phyloP scores from a whole-genome alignment of 2,113 vertebrate genomes.

The Hemiprocne comata region DNA sequence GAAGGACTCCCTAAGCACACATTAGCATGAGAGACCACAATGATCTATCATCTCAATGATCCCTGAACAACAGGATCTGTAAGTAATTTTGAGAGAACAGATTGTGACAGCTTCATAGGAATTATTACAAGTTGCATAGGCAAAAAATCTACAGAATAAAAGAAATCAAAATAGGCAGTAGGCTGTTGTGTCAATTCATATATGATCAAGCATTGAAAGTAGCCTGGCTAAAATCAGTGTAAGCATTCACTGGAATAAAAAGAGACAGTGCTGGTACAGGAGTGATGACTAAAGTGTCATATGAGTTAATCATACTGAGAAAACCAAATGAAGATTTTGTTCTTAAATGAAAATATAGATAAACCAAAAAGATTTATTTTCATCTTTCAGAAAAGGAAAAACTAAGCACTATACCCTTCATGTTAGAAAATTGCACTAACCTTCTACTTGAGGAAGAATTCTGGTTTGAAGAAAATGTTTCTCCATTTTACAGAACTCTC shows the following conservation, averaged over 20 bases:
- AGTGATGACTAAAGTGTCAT: neutral
- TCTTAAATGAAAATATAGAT: neutral
- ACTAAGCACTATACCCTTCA: neutral
- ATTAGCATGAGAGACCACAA: slow-evolving; percentile 49
- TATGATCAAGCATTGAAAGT: neutral
- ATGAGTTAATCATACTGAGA: neutral
- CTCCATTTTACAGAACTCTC: neutral
- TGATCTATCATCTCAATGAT: slow-evolving; percentile 70
- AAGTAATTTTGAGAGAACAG: slow-evolving; percentile 63
- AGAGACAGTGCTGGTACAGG: neutral
- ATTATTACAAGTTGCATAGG: slow-evolving; percentile 29
- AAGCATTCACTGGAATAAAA: neutral
- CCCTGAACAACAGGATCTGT: slow-evolving; percentile 65
- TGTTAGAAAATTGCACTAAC: neutral
- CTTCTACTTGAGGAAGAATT: neutral
- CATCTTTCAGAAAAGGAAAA: neutral
- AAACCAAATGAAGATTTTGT: neutral
- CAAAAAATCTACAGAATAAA: slow-evolving; percentile 25
- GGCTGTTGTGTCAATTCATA: neutral
- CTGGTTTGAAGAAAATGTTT: neutral
- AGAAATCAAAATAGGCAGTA: neutral
- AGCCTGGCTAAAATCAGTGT: neutral
- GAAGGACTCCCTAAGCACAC: slow-evolving; percentile 69
- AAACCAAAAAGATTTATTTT: neutral
- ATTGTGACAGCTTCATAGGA: slow-evolving; percentile 68